phyloP scores from a whole-genome alignment of 2,888 invertebrate species.

The Lepidonotus clava region DNA sequence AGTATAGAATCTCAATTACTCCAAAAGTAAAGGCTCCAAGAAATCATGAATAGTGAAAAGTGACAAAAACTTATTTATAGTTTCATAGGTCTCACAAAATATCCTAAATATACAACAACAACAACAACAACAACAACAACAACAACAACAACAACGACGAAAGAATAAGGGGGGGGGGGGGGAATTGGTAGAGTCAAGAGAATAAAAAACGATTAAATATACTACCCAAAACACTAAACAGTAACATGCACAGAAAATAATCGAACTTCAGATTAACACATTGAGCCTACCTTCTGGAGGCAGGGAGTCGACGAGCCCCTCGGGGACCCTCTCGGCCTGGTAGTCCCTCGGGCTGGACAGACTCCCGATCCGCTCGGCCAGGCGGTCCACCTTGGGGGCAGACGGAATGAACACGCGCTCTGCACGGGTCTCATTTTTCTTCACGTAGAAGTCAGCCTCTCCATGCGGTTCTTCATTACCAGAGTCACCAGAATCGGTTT shows the following conservation, averaged over 20 bases:
- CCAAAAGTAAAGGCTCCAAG: too few species aligned
- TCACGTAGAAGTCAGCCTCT: conserved; percentile 83
- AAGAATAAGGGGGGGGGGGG: not conserved
- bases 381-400: conserved; percentile 80
- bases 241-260: not conserved
- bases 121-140: not conserved
- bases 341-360: conserved; percentile 83
- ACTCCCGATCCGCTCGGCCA: conserved; percentile 85
- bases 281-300: conserved; percentile 88
- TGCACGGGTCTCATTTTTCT: conserved; percentile 61
- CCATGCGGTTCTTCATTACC: conserved; percentile 93
- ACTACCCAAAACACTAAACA: too few species aligned
- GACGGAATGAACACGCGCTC: conserved; percentile 53
- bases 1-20: too few species aligned
- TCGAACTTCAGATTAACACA: not conserved
- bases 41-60: too few species aligned
- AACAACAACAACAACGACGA: not conserved
- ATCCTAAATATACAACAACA: too few species aligned
- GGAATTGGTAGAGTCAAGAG: not conserved
- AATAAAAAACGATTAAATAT: too few species aligned
- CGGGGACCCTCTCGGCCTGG: conserved; percentile 83
- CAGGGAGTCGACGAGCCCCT: conserved; percentile 86
- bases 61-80: too few species aligned
- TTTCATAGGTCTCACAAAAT: too few species aligned
- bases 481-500: conserved; percentile 94